A percentile compares a stretch with the other conserved stretches of the same genome.
Evolutionary conservation across 2,888 invertebrate genomes (phyloP).

Genomic region (Ptilodon capucinus): DNA sequence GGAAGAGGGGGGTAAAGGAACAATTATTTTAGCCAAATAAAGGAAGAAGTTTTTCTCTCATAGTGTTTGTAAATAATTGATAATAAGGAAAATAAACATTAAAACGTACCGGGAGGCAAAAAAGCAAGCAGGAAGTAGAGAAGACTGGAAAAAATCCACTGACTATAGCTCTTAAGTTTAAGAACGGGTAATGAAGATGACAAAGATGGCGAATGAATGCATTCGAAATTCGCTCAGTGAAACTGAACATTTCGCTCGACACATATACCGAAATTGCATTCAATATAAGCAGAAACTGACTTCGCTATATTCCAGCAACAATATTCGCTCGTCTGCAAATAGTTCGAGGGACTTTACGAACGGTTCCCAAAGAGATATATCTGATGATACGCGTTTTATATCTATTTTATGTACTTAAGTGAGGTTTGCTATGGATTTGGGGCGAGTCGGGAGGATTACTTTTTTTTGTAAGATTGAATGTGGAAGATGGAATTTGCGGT

Average conservation of each 20-base stretch:
- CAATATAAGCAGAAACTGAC: background rate
- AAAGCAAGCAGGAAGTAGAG: no score
- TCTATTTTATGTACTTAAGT: background rate
- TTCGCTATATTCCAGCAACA: background rate
- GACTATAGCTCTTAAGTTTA: no score
- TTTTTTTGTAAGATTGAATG: background rate
- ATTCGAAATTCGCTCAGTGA: background rate
- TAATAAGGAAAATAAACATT: no score
- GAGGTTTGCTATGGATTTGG: background rate
- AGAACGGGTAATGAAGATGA: no score
- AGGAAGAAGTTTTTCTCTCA: no score
- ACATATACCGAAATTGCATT: background rate
- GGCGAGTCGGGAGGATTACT: background rate
- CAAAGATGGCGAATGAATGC: no score
- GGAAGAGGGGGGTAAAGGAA: no score
- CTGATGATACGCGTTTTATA: background rate
- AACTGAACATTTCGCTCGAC: background rate
- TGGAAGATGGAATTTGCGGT: background rate
- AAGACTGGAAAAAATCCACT: no score
- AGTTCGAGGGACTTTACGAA: background rate
- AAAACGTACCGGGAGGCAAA: no score
- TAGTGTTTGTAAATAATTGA: no score
- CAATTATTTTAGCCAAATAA: no score
- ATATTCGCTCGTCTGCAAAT: background rate
- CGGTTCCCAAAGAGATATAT: background rate